phyloP scores from a whole-genome alignment of 2,113 vertebrate species.

The Notothenia coriiceps region DNA sequence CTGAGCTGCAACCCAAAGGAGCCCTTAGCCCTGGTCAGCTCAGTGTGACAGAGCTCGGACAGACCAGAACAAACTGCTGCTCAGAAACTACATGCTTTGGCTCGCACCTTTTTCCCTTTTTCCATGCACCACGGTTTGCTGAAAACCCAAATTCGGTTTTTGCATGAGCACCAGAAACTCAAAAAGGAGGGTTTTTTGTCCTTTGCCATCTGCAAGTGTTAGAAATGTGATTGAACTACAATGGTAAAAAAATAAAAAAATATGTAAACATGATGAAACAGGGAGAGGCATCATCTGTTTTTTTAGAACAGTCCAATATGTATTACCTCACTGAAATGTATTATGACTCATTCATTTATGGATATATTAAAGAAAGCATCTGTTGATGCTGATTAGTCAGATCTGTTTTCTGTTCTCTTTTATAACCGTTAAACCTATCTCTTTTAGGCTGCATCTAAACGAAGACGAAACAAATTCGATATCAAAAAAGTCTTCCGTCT shows the following conservation, averaged over 20 bases:
- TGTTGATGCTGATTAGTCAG: neutral
- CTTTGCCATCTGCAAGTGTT: neutral
- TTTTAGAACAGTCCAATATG: neutral
- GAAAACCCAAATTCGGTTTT: neutral
- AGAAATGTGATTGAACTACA: neutral
- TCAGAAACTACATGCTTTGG: too few relatives aligned
- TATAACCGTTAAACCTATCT: neutral
- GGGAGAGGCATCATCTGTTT: neutral
- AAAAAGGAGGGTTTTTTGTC: neutral
- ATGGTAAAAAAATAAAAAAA: neutral
- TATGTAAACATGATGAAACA: neutral
- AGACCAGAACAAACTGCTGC: neutral
- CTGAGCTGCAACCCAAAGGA: conserved; percentile 44
- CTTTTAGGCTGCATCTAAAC: too few relatives aligned
- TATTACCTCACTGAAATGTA: neutral
- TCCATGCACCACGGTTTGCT: too few relatives aligned
- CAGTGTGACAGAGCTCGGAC: conserved; percentile 1
- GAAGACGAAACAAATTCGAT: too few relatives aligned
- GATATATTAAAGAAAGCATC: conserved; percentile 9
- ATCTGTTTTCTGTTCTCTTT: conserved; percentile 10
- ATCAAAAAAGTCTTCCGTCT: too few relatives aligned
- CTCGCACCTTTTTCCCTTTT: too few relatives aligned
- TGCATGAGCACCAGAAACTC: neutral
- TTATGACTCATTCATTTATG: neutral
- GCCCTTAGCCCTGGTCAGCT: conserved; percentile 64